A percentile compares a stretch with the other conserved stretches of the same genome.
These are phyloP conservation scores for Margaritifera margaritifera DNA, from an alignment of 2,888 invertebrate genomes.

Conservation along the genomic window DNA sequence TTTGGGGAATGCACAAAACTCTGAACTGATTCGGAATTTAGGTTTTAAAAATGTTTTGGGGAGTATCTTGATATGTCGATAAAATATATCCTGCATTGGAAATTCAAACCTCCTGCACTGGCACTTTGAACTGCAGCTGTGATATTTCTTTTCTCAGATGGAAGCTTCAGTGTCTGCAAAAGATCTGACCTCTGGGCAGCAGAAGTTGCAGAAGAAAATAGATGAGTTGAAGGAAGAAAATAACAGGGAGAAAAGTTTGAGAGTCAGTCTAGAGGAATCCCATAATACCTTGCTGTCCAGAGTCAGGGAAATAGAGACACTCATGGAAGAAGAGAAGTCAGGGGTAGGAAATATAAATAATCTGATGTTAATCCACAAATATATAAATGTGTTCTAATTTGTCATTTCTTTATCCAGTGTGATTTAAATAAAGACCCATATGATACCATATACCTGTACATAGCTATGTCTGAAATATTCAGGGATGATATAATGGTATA, in stretches of 20 bases:
- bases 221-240: slow-evolving; percentile 62
- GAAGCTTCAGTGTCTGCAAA: slow-evolving; percentile 53
- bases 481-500: too few species aligned
- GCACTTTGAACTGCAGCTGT: not conserved
- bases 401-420: too few species aligned
- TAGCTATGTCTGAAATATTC: too few species aligned
- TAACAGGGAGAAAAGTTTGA: slow-evolving; percentile 60
- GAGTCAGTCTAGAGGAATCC: slow-evolving; percentile 67
- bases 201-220: slow-evolving; percentile 58
- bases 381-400: too few species aligned
- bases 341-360: slow-evolving; percentile 51
- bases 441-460: too few species aligned
- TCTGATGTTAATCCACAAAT: too few species aligned
- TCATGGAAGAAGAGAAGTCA: slow-evolving; percentile 57
- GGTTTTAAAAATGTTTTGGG: too few species aligned
- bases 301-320: slow-evolving; percentile 62
- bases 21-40: too few species aligned
- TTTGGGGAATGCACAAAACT: too few species aligned
- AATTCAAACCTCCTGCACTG: not conserved
- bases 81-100: not conserved
- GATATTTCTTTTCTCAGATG: slow-evolving; percentile 38
- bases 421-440: too few species aligned
- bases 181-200: slow-evolving; percentile 50
- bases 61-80: too few species aligned
- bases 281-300: slow-evolving; percentile 63